Evolutionary conservation across 2,797 vertebrate genomes (phyloP).

Genomic region (Ctenopoma kingsleyae): DNA sequence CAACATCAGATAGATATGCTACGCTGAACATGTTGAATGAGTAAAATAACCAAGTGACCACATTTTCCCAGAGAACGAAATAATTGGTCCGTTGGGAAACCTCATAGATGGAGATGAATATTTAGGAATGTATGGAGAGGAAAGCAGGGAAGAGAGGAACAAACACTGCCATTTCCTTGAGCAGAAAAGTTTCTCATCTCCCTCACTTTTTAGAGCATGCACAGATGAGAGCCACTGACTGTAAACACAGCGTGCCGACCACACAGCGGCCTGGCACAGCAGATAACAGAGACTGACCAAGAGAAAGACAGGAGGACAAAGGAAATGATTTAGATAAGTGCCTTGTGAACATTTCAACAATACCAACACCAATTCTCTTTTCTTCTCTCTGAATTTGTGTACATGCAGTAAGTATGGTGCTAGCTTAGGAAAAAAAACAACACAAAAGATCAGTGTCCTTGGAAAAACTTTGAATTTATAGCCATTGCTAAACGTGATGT

Average conservation of each 20-base stretch:
- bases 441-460: conserved; percentile 52
- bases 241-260: conserved; percentile 49
- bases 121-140: conserved; percentile 48
- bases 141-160: conserved; percentile 18
- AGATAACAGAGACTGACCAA: conserved; percentile 45
- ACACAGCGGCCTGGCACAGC: conserved; percentile 37
- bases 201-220: conserved; percentile 56
- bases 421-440: conserved; percentile 75
- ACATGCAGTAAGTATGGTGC: conserved; percentile 90
- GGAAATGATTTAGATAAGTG: conserved; percentile 88
- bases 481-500: conserved; percentile 66
- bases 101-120: conserved; percentile 27
- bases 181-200: conserved; percentile 25
- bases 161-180: conserved; percentile 48
- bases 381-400: conserved; percentile 84
- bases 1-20: conserved; percentile 7
- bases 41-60: conserved; percentile 24
- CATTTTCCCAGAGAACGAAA: conserved; percentile 18
- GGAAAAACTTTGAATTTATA: conserved; percentile 55
- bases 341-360: conserved; percentile 94
- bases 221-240: conserved; percentile 39
- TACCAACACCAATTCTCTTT: conserved; percentile 84
- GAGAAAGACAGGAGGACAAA: conserved; percentile 60
- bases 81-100: conserved; percentile 33
- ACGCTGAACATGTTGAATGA: conserved; percentile 10